phyloP scores from a whole-genome alignment of 2,888 invertebrate species.

The Melikaiella ostensackeni region DNA sequence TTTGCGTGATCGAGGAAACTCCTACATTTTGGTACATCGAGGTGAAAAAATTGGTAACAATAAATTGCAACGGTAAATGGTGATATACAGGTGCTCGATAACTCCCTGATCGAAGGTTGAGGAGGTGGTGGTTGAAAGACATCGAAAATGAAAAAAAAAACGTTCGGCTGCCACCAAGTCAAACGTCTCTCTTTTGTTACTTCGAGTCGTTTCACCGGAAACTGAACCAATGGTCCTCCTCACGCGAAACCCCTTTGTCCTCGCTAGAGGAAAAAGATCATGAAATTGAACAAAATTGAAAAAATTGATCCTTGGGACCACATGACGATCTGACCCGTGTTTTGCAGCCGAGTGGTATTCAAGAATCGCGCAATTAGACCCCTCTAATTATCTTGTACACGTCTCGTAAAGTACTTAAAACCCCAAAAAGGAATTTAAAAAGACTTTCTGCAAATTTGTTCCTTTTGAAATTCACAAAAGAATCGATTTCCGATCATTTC shows the following conservation, averaged over 20 bases:
- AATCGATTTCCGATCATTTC: constrained; percentile 34
- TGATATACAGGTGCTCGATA: constrained; percentile 55
- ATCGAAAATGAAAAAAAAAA: constrained; percentile 56
- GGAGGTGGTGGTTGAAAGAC: constrained; percentile 48
- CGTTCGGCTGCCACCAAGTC: constrained; percentile 57
- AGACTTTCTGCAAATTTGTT: not conserved
- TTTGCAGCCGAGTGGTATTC: constrained; percentile 50
- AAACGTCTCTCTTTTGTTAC: constrained; percentile 61
- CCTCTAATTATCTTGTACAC: constrained; percentile 54
- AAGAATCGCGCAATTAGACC: constrained; percentile 54
- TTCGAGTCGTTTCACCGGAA: constrained; percentile 68
- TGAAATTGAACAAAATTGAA: too few relatives aligned
- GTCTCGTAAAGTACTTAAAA: constrained; percentile 54
- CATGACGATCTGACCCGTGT: constrained; percentile 22
- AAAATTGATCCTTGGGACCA: too few relatives aligned
- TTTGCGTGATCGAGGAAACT: constrained; percentile 14
- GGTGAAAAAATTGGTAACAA: not conserved
- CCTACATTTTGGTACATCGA: constrained; percentile 13
- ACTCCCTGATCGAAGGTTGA: constrained; percentile 51
- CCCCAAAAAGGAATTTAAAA: not conserved
- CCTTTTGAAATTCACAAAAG: constrained; percentile 11
- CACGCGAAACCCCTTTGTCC: constrained; percentile 54
- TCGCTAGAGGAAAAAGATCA: constrained; percentile 9
- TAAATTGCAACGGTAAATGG: constrained; percentile 40
- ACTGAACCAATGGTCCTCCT: constrained; percentile 63